Evolutionary conservation across 2,888 invertebrate species (phyloP).

Genomic region (Fissipunctia ypsillon): DNA sequence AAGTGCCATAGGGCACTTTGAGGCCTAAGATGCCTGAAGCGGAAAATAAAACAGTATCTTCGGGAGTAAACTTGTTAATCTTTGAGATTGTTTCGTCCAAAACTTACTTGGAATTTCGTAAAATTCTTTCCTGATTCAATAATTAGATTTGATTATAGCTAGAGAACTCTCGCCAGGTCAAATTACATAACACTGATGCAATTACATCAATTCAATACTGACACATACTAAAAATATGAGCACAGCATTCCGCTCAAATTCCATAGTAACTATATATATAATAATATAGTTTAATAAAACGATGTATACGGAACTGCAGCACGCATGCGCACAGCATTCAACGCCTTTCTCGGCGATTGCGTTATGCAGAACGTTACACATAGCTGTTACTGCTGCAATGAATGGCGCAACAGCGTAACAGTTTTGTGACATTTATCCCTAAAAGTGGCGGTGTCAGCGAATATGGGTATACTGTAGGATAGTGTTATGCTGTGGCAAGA

Average conservation of each 20-base stretch:
- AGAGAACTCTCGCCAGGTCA: background rate
- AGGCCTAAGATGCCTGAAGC: too few relatives aligned
- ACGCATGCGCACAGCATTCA: conserved; percentile 46
- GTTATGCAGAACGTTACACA: conserved; percentile 58
- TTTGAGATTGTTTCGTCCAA: too few relatives aligned
- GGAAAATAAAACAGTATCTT: too few relatives aligned
- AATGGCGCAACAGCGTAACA: conserved; percentile 36
- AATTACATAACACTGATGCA: conserved; percentile 38
- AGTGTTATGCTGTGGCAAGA: conserved; percentile 30
- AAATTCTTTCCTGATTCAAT: too few relatives aligned
- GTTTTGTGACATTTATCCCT: conserved; percentile 63
- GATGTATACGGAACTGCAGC: conserved; percentile 49
- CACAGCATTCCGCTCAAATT: conserved; percentile 32
- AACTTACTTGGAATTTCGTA: too few relatives aligned
- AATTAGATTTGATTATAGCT: too few relatives aligned
- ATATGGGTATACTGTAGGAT: conserved; percentile 43
- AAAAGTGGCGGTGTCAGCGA: conserved; percentile 57
- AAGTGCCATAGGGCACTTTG: too few relatives aligned
- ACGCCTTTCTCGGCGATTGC: conserved; percentile 61
- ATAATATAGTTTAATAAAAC: too few relatives aligned
- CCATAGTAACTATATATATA: too few relatives aligned
- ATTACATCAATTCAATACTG: conserved; percentile 44
- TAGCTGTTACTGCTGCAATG: conserved; percentile 33
- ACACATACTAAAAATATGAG: conserved; percentile 36
- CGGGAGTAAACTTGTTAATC: too few relatives aligned